These are phyloP conservation scores for Maylandia zebra DNA, from an alignment of 2,113 vertebrate genomes.

Conservation along the genomic window DNA sequence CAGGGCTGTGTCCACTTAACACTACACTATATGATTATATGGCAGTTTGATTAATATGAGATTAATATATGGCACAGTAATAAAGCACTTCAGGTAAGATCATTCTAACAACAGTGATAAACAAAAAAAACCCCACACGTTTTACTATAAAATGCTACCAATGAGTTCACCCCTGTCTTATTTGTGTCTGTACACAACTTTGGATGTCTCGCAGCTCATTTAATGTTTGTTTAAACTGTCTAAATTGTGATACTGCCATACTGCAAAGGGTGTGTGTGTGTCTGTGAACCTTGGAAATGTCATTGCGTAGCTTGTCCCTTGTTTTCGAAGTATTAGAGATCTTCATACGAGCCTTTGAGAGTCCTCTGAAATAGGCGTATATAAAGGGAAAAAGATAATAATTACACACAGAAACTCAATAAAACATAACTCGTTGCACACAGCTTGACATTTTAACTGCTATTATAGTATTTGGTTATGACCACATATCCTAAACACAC, in stretches of 20 bases:
- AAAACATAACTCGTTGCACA: background rate
- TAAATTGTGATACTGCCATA: background rate
- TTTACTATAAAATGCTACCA: background rate
- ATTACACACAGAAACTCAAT: background rate
- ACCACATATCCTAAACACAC: constrained; percentile 50
- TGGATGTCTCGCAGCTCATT: background rate
- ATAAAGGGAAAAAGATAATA: background rate
- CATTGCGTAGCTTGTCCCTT: constrained; percentile 70
- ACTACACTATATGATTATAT: background rate
- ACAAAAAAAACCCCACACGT: background rate
- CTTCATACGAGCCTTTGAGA: constrained; percentile 69
- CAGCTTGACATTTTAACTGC: background rate
- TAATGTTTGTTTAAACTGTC: background rate
- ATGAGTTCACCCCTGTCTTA: background rate
- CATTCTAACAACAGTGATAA: background rate
- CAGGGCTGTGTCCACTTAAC: background rate
- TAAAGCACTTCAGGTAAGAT: background rate
- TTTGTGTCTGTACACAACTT: background rate
- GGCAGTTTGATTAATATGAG: background rate
- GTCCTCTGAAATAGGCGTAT: constrained; percentile 53
- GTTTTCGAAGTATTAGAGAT: constrained; percentile 68
- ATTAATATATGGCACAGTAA: background rate
- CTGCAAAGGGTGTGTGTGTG: background rate
- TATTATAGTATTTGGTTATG: background rate
- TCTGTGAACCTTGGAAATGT: constrained; percentile 60